These are phyloP conservation scores for Ichneumoninae sp. DNA, from an alignment of 2,888 invertebrate species.

Conservation along the genomic window DNA sequence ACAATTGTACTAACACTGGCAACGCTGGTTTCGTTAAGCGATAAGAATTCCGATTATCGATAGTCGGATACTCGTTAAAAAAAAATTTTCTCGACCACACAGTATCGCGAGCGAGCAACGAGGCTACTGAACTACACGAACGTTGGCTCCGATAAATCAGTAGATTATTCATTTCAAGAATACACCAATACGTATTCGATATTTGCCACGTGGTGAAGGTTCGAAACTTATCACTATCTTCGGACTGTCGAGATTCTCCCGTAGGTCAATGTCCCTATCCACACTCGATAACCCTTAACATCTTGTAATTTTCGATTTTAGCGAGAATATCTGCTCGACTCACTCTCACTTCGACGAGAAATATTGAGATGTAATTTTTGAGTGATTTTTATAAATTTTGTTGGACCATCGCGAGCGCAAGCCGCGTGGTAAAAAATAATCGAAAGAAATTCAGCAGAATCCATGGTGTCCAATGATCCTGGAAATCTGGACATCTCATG, in stretches of 20 bases:
- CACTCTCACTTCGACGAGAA: not conserved
- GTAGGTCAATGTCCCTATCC: slow-evolving; percentile 64
- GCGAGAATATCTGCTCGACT: slow-evolving; percentile 8
- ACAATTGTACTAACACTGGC: no score
- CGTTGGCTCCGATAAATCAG: slow-evolving; percentile 45
- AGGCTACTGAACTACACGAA: slow-evolving; percentile 27
- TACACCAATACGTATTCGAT: slow-evolving; percentile 30
- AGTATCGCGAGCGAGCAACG: not conserved
- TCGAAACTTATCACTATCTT: slow-evolving; percentile 38
- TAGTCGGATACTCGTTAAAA: not conserved
- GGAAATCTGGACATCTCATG: no score
- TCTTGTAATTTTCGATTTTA: slow-evolving; percentile 27
- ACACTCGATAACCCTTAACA: slow-evolving; percentile 56
- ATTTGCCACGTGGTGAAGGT: slow-evolving; percentile 41
- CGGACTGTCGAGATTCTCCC: slow-evolving; percentile 34
- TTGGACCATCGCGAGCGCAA: not conserved
- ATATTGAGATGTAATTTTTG: not conserved
- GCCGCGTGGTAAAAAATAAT: not conserved
- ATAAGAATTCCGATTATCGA: slow-evolving; percentile 27
- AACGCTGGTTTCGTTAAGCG: slow-evolving; percentile 4
- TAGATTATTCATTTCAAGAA: slow-evolving; percentile 39
- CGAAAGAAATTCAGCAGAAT: not conserved
- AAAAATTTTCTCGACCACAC: not conserved
- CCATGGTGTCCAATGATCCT: no score
- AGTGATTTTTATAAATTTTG: not conserved